Conservation (phyloP, 2,888 invertebrate species). For the Lasius fuliginosus region DNA sequence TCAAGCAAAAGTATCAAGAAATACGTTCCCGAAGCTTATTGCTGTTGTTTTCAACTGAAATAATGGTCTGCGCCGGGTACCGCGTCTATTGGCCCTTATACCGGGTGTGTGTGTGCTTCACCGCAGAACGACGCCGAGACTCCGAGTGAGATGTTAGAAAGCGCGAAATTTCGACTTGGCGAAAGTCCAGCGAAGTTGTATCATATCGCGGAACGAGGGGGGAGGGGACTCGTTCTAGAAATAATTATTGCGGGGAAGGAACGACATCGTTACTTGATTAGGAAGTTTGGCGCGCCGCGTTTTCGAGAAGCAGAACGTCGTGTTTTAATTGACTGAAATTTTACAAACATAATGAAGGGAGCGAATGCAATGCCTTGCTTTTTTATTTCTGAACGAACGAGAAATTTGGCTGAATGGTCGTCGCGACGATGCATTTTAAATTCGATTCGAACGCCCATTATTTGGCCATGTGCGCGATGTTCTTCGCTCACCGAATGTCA, state of each 20-base stretch:
- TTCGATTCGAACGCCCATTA: constrained; percentile 52
- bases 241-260: constrained; percentile 52
- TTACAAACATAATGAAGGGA: constrained; percentile 11
- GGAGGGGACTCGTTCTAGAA: constrained; percentile 28
- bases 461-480: constrained; percentile 68
- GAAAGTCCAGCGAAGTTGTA: constrained; percentile 45
- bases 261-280: constrained; percentile 38
- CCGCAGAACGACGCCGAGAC: constrained; percentile 33
- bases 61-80: constrained; percentile 71
- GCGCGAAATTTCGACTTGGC: constrained; percentile 48
- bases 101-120: constrained; percentile 43
- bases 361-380: not conserved
- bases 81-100: constrained; percentile 54
- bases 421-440: constrained; percentile 56
- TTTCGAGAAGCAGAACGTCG: constrained; percentile 13
- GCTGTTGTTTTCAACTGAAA: constrained; percentile 84
- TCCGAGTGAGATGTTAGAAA: constrained; percentile 44
- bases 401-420: constrained; percentile 49
- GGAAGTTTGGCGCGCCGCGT: constrained; percentile 27
- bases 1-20: constrained; percentile 81
- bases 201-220: constrained; percentile 13
- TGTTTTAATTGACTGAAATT: constrained; percentile 41
- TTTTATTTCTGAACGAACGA: constrained; percentile 2
- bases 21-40: constrained; percentile 81
- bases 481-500: constrained; percentile 65